These are phyloP conservation scores for Amphimedon queenslandica DNA, from an alignment of 37 sponge, comb jelly and placozoan species.

Conservation along the genomic window DNA sequence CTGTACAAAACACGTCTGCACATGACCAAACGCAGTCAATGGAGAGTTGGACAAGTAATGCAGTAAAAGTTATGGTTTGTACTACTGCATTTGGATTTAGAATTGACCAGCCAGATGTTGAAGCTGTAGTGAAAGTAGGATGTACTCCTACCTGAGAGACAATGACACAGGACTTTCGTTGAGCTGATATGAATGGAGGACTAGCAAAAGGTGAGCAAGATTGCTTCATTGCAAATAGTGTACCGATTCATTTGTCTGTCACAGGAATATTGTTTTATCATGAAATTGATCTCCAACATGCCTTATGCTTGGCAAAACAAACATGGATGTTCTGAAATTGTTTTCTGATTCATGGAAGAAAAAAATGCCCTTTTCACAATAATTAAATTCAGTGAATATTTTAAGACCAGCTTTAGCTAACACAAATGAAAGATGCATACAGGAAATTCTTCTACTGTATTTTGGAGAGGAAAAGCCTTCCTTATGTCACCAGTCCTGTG, in stretches of 20 bases:
- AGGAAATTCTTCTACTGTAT: constrained; percentile 1
- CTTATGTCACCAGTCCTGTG: neutral
- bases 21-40: constrained; percentile 4
- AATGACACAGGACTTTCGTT: neutral
- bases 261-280: too few species aligned
- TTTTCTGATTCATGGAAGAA: neutral
- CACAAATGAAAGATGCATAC: too few species aligned
- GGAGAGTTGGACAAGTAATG: constrained; percentile 1
- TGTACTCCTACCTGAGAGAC: neutral
- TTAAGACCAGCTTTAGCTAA: too few species aligned
- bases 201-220: neutral
- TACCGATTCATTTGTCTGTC: too few species aligned
- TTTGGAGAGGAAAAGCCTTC: constrained; percentile 10
- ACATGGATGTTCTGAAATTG: neutral
- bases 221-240: too few species aligned
- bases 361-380: neutral
- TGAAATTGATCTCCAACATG: constrained; percentile 10
- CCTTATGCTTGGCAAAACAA: neutral
- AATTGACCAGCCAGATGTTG: too few species aligned
- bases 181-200: neutral
- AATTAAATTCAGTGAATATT: neutral
- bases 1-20: constrained; percentile 3
- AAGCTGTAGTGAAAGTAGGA: neutral
- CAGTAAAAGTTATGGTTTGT: constrained; percentile 7
- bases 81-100: constrained; percentile 2